Evolutionary conservation across 2,113 vertebrate species (phyloP).

Genomic region (Phylloscopus trochilus): DNA sequence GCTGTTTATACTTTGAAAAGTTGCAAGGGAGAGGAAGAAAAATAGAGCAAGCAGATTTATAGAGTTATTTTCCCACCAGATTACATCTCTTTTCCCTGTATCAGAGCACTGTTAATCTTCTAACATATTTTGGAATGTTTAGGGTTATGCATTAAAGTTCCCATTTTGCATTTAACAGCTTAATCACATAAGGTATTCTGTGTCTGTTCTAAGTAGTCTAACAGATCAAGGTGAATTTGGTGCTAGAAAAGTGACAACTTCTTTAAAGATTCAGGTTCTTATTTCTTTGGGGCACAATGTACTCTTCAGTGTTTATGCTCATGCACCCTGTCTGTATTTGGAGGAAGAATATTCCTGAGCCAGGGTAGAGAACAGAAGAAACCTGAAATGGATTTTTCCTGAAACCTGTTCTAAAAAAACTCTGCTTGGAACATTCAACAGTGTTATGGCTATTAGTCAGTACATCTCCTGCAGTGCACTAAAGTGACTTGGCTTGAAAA

Average conservation of each 20-base stretch:
- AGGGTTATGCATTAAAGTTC: not conserved
- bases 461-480: not conserved
- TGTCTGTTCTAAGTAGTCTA: not conserved
- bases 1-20: not conserved
- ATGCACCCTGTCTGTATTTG: not conserved
- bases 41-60: not conserved
- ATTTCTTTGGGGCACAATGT: not conserved
- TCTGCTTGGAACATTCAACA: not conserved
- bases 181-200: not conserved
- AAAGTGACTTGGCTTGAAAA: not conserved
- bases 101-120: not conserved
- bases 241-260: not conserved
- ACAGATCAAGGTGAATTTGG: not conserved
- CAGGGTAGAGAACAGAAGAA: not conserved
- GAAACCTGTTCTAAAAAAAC: not conserved
- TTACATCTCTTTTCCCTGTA: not conserved
- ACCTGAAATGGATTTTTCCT: not conserved
- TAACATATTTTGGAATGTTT: not conserved
- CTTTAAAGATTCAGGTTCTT: not conserved
- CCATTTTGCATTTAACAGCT: not conserved
- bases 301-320: not conserved
- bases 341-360: rapidly evolving
- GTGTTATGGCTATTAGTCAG: not conserved
- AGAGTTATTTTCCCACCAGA: rapidly evolving
- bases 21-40: not conserved